Conservation (phyloP, 2,797 vertebrate species). For the Gymnothorax javanicus region DNA sequence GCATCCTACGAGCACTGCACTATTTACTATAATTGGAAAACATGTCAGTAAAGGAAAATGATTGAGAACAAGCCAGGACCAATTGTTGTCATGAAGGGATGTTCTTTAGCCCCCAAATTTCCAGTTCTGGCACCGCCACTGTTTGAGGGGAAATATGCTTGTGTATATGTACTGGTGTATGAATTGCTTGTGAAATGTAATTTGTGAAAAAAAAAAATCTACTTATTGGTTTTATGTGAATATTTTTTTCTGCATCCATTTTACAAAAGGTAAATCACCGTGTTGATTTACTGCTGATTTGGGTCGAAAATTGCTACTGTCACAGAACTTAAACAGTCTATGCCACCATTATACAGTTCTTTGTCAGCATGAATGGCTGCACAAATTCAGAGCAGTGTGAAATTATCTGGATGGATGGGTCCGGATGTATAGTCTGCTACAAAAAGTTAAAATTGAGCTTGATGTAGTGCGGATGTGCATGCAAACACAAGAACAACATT, state of each 20-base stretch:
- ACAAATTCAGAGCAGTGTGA: background rate
- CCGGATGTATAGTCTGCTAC: background rate
- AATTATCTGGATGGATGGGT: background rate
- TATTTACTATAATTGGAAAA: no score
- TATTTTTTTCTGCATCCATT: background rate
- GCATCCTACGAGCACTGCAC: no score
- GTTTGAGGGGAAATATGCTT: background rate
- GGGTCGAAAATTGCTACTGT: background rate
- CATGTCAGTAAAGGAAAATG: no score
- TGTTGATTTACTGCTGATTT: background rate
- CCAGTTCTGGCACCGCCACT: no score
- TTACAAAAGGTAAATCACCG: background rate
- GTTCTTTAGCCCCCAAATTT: no score
- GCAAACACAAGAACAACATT: slow-evolving; percentile 15
- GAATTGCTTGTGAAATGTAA: background rate
- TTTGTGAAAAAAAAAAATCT: background rate
- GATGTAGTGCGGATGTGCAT: background rate
- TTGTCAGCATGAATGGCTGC: background rate
- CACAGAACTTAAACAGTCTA: background rate
- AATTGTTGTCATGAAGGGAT: no score
- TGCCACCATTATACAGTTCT: background rate
- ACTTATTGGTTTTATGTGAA: background rate
- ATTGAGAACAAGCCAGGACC: no score
- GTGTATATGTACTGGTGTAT: background rate
- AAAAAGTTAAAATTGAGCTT: background rate